phyloP scores from a whole-genome alignment of 2,113 vertebrate species.

The Castor canadensis region DNA sequence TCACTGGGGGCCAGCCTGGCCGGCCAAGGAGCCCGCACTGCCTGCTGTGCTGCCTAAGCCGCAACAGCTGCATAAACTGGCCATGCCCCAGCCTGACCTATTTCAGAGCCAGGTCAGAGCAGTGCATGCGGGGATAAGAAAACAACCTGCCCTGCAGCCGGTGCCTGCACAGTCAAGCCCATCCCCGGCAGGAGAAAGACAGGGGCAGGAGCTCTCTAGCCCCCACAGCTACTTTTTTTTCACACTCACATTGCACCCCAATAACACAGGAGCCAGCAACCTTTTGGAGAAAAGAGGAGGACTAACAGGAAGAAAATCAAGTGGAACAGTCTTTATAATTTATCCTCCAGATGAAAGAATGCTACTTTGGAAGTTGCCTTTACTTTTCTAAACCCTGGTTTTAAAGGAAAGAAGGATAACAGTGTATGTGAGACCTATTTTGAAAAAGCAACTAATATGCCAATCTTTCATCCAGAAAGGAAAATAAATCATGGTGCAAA shows the following conservation, averaged over 20 bases:
- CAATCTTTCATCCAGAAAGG: background rate
- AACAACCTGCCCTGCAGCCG: conserved; percentile 70
- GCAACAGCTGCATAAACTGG: conserved; percentile 80
- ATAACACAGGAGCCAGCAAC: background rate
- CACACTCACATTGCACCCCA: background rate
- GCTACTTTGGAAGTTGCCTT: background rate
- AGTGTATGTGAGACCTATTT: background rate
- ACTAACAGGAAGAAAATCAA: background rate
- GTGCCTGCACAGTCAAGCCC: background rate
- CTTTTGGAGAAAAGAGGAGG: background rate
- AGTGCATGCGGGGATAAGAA: conserved; percentile 78
- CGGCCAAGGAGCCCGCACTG: conserved; percentile 33
- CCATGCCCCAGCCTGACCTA: conserved; percentile 78
- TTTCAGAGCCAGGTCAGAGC: conserved; percentile 75
- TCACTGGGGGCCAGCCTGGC: conserved; percentile 50
- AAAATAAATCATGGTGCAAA: background rate
- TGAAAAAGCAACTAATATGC: background rate
- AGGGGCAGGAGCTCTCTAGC: background rate
- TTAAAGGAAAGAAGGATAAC: conserved; percentile 21
- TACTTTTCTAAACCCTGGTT: background rate
- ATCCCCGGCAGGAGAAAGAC: background rate
- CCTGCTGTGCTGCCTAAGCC: conserved; percentile 75
- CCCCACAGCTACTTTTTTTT: background rate
- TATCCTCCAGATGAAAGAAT: background rate
- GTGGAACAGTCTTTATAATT: background rate